These are phyloP conservation scores for Lagodon rhomboides DNA, from an alignment of 2,797 vertebrate species.

Conservation along the genomic window DNA sequence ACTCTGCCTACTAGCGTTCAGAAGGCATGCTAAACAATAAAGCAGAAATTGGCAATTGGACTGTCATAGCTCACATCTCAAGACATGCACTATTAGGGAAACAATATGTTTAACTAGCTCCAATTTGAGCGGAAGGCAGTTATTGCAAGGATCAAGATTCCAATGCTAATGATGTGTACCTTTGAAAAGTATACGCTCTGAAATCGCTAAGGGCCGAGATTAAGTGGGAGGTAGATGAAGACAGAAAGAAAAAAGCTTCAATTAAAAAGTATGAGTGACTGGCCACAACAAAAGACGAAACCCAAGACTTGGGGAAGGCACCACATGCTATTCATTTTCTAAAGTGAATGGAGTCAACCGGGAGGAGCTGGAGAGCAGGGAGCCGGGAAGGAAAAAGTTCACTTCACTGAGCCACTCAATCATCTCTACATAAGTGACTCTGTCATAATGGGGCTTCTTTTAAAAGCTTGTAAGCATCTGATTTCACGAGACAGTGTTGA, in stretches of 20 bases:
- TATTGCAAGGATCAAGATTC: conserved; percentile 68
- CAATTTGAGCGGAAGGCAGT: conserved; percentile 60
- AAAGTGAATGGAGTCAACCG: conserved; percentile 74
- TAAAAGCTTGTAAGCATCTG: conserved; percentile 76
- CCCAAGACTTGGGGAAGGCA: conserved; percentile 72
- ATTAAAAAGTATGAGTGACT: conserved; percentile 80
- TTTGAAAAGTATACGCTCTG: conserved; percentile 77
- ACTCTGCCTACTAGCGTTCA: neutral
- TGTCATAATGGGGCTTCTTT: conserved; percentile 78
- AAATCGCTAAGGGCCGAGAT: conserved; percentile 69
- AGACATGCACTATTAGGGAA: conserved; percentile 43
- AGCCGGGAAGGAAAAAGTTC: conserved; percentile 72
- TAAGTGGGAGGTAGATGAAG: conserved; percentile 55
- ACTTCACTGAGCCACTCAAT: conserved; percentile 73
- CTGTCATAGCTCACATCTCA: conserved; percentile 31
- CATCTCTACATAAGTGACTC: conserved; percentile 74
- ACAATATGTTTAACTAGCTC: conserved; percentile 59
- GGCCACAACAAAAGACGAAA: conserved; percentile 83
- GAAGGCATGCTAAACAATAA: neutral
- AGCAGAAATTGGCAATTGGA: conserved; percentile 40
- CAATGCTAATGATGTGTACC: conserved; percentile 74
- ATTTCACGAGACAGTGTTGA: conserved; percentile 73
- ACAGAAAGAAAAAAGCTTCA: conserved; percentile 66
- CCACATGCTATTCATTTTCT: conserved; percentile 82
- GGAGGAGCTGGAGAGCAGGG: conserved; percentile 65